Evolutionary conservation across 2,113 vertebrate genomes (phyloP), one percentile per base, ranked within the genome.

Genomic region (Etheostoma spectabile): DNA sequence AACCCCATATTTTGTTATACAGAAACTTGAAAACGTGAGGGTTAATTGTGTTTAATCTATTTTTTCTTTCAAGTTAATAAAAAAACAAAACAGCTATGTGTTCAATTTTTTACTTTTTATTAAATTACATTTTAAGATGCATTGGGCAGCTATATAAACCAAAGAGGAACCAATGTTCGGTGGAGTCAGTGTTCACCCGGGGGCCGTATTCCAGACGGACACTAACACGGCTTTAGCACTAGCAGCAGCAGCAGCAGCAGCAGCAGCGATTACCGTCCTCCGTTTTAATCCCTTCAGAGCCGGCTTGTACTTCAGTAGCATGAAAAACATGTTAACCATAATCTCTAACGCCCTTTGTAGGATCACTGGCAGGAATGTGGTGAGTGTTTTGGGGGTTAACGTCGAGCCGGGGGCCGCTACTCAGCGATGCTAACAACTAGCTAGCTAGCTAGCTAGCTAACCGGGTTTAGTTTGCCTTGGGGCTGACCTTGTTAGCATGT

Each of bases 321-420:
- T 97, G 96, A 92, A 95, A 87, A 97, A 94, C 82, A 97, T 99
- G 96, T 90, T 97, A 38, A 94, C 95, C n/a, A 91, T 96, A 0
- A 94, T 98, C 15, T 96, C 96, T 60, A 97, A 96, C 70, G 93
- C 90, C 0, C 84, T 98, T 55, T 92, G 96, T 75, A 93, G 95
- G 64, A 95, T 96, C 49, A 88, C 94, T 3, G 95, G 92, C 77
- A 84, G 86, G 56, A 94, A 90, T 77, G 95, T 90, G 93, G 93
- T 94, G 87, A 93, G 93, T 93, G 12, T 0, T 62, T 12, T 6
- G 8, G 8, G 71, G 68, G 18, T 33, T 1, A 1, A 18, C n/a
- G 19, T 30, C 0, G 38, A 38, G 22, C 62, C 30, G 30, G 2
- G 15, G 30, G 8, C 16, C 11, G 80, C 61, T 72, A 55, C 24